Evolutionary conservation across 2,797 vertebrate genomes (phyloP).

Genomic region (Notamacropus eugenii): DNA sequence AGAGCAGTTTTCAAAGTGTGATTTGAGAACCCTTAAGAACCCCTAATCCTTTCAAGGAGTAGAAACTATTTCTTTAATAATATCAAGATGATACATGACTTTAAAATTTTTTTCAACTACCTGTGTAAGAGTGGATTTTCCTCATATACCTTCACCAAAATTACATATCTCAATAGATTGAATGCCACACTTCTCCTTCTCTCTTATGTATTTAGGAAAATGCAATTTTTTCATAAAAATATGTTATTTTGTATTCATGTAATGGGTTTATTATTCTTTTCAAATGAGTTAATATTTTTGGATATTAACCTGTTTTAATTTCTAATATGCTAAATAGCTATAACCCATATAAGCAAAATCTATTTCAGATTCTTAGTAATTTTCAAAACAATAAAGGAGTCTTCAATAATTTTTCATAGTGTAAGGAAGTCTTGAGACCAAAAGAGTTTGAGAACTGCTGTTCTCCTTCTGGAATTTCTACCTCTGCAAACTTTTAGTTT

Average conservation of each 20-base stretch:
- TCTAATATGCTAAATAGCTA: neutral
- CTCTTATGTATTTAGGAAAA: neutral
- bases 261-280: neutral
- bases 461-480: neutral
- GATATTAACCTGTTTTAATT: neutral
- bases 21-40: neutral
- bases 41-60: neutral
- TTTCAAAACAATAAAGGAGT: neutral
- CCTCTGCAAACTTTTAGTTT: neutral
- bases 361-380: neutral
- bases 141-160: neutral
- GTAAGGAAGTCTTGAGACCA: neutral
- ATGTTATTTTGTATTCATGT: neutral
- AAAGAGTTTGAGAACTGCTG: neutral
- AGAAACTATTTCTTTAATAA: neutral
- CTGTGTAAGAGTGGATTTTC: neutral
- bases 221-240: neutral
- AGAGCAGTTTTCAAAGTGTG: neutral
- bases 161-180: neutral
- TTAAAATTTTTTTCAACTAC: neutral
- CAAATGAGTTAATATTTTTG: neutral
- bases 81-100: neutral
- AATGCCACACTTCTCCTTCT: neutral
- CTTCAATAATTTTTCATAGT: neutral
- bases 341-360: neutral